Percentiles rank a stretch among this genome's conserved stretches.
Conservation (phyloP, 2,888 invertebrate species). For the Macrosiphum euphorbiae region DNA sequence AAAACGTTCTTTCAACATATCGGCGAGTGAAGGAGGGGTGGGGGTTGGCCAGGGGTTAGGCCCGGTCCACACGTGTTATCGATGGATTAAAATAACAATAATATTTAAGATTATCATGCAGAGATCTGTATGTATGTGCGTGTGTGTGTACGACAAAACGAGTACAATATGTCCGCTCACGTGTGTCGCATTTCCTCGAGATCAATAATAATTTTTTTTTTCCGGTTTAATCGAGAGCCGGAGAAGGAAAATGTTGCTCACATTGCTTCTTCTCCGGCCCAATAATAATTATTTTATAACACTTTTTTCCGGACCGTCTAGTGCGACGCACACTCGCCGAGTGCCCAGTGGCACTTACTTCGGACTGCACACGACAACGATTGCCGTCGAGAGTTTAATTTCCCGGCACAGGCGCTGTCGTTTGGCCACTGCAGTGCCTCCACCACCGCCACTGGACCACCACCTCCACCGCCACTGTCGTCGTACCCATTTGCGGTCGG, state of each 20-base stretch:
- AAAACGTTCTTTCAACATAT: background rate
- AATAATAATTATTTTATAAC: background rate
- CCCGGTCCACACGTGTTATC: no score
- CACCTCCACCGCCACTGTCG: background rate
- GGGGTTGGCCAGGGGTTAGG: no score
- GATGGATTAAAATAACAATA: background rate
- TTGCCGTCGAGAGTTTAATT: constrained; percentile 17
- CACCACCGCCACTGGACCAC: background rate
- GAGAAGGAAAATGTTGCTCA: no score
- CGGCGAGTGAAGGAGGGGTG: background rate
- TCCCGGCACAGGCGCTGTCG: background rate
- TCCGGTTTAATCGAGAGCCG: no score
- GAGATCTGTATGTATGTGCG: background rate
- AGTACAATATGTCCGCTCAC: background rate
- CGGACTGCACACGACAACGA: background rate
- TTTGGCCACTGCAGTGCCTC: background rate
- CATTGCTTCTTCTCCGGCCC: no score
- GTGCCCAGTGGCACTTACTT: background rate
- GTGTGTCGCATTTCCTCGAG: no score
- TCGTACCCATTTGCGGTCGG: background rate
- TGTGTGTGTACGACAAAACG: background rate
- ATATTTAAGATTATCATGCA: no score
- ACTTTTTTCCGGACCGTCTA: background rate
- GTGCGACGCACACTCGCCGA: background rate
- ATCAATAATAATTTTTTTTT: no score